Evolutionary conservation across 2,113 vertebrate species (phyloP).

Genomic region (Paratilapia polleni): DNA sequence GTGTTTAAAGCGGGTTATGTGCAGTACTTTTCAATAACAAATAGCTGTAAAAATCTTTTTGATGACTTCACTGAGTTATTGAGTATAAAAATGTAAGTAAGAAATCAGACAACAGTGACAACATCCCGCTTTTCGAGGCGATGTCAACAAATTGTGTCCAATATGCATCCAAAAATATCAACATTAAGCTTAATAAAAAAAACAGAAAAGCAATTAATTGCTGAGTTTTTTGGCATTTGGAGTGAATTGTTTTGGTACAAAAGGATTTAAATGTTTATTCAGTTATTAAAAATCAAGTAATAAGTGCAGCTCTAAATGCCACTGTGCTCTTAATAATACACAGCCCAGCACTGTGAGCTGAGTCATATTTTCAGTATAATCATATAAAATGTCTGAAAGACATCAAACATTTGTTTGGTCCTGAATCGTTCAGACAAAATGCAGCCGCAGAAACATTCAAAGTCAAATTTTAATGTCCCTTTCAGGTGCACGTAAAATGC

Average conservation of each 20-base stretch:
- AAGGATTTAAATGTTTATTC: neutral
- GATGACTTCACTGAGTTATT: neutral
- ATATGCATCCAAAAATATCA: too few species aligned
- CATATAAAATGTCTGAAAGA: neutral
- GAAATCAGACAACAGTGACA: neutral
- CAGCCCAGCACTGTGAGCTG: neutral
- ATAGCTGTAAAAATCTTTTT: neutral
- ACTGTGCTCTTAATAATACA: neutral
- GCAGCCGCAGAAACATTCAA: neutral
- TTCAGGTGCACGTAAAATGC: neutral
- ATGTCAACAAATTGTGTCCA: neutral
- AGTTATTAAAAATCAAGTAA: neutral
- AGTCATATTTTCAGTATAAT: neutral
- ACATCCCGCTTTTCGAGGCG: neutral
- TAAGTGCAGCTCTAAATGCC: neutral
- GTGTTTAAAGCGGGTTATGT: neutral
- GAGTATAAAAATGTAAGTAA: too few species aligned
- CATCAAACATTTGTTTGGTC: neutral
- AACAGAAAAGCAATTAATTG: neutral
- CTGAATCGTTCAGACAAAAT: neutral
- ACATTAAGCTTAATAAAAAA: neutral
- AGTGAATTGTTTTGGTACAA: neutral
- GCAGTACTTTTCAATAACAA: neutral
- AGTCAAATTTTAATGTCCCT: neutral
- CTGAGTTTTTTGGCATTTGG: too few species aligned